Evolutionary conservation across 2,797 vertebrate genomes (phyloP).

Genomic region (Semotilus atromaculatus): DNA sequence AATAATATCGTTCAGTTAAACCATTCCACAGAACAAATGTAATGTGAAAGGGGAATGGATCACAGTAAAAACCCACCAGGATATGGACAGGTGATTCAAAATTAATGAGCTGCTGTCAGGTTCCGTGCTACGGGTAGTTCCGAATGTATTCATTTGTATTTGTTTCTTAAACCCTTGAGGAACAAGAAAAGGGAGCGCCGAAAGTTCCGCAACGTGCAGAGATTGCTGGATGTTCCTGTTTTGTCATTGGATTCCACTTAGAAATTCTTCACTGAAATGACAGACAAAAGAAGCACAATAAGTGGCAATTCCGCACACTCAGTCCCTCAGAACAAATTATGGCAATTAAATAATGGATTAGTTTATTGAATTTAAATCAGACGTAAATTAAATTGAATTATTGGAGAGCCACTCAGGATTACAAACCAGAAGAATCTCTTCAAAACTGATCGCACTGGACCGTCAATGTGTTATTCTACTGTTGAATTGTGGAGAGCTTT

Average conservation of each 20-base stretch:
- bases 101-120: slow-evolving; percentile 67
- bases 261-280: slow-evolving; percentile 64
- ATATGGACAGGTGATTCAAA: slow-evolving; percentile 71
- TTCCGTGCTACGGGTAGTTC: slow-evolving; percentile 52
- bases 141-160: slow-evolving; percentile 15
- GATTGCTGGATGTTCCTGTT: neutral
- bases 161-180: slow-evolving; percentile 52
- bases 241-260: slow-evolving; percentile 11
- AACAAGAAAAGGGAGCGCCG: slow-evolving; percentile 20
- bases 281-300: slow-evolving; percentile 43
- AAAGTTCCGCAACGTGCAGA: neutral
- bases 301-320: slow-evolving; percentile 63
- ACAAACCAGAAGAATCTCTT: slow-evolving; percentile 67
- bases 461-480: slow-evolving; percentile 65
- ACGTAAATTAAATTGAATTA: slow-evolving; percentile 72
- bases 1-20: slow-evolving; percentile 76
- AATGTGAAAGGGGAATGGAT: slow-evolving; percentile 66
- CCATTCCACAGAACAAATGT: slow-evolving; percentile 65
- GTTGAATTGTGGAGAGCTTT: slow-evolving; percentile 67
- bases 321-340: slow-evolving; percentile 73
- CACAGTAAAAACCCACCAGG: slow-evolving; percentile 61
- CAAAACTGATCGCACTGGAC: slow-evolving; percentile 62
- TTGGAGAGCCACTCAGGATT: slow-evolving; percentile 67
- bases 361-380: slow-evolving; percentile 64
- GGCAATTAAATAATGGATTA: slow-evolving; percentile 76